These are phyloP conservation scores for Gambelia wislizenii DNA, from an alignment of 2,797 vertebrate genomes.

Conservation along the genomic window DNA sequence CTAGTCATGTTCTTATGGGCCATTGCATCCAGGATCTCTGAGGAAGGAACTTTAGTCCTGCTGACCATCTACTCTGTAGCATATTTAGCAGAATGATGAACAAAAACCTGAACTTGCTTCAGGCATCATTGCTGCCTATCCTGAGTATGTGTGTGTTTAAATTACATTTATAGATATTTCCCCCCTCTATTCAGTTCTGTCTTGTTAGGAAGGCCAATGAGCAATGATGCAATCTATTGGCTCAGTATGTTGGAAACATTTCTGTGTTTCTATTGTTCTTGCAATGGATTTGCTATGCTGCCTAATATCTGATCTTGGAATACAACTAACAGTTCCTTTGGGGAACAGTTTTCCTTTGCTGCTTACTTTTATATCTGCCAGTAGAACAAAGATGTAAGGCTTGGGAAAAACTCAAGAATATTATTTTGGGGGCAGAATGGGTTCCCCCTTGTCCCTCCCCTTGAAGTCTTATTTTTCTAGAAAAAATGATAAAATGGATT, in stretches of 20 bases:
- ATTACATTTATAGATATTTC: background rate
- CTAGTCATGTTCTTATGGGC: background rate
- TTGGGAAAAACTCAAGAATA: too few species aligned
- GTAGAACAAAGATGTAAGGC: background rate
- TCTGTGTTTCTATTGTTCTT: background rate
- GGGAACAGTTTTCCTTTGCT: background rate
- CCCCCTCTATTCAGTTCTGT: background rate
- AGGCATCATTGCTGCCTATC: background rate
- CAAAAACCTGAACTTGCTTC: background rate
- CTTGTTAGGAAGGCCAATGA: background rate
- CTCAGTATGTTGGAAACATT: background rate
- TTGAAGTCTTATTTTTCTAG: too few species aligned
- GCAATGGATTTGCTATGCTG: background rate
- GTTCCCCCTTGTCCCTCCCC: too few species aligned
- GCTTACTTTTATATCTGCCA: background rate
- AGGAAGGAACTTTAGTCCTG: background rate
- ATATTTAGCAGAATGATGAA: background rate
- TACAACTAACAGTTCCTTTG: background rate
- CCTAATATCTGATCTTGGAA: background rate
- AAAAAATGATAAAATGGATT: too few species aligned
- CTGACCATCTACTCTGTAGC: background rate
- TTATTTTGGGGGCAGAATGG: too few species aligned
- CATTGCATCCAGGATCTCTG: background rate
- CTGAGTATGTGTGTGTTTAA: background rate
- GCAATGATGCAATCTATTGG: constrained; percentile 20